These are phyloP conservation scores for Quiscalus mexicanus DNA, from an alignment of 2,113 vertebrate species.

Conservation along the genomic window DNA sequence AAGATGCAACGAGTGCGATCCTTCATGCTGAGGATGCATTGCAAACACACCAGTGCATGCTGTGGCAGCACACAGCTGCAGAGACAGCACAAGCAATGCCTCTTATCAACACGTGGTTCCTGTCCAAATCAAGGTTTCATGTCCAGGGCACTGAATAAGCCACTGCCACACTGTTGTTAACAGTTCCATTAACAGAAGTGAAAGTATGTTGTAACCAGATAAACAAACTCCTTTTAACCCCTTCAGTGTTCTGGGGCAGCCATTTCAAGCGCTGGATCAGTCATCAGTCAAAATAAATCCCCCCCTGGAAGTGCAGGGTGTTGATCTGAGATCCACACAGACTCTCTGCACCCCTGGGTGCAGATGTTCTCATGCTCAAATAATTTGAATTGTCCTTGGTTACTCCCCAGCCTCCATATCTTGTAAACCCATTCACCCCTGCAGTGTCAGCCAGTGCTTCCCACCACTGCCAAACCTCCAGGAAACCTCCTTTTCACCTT, in stretches of 20 bases:
- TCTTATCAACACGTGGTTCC: background rate
- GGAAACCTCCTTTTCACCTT: background rate
- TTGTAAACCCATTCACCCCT: background rate
- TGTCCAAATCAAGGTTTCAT: background rate
- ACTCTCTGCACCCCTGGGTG: background rate
- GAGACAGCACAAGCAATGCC: background rate
- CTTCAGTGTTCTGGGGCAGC: background rate
- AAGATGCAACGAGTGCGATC: constrained; percentile 13
- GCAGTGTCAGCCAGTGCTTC: background rate
- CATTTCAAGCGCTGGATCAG: background rate
- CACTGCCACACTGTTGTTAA: background rate
- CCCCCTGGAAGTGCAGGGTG: background rate
- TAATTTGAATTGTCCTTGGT: background rate
- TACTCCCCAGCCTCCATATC: background rate
- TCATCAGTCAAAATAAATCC: background rate
- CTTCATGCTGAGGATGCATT: constrained; percentile 45
- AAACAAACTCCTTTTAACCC: background rate
- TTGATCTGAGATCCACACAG: background rate
- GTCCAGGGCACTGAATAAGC: background rate
- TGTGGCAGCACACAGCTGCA: background rate
- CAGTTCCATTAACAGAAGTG: background rate
- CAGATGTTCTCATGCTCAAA: background rate
- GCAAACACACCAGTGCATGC: background rate
- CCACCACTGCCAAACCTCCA: background rate
- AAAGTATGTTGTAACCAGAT: background rate